Percentiles rank a stretch among this genome's conserved stretches.
These are phyloP conservation scores for Aphidius colemani DNA, from an alignment of 2,888 invertebrate genomes.

Conservation along the genomic window DNA sequence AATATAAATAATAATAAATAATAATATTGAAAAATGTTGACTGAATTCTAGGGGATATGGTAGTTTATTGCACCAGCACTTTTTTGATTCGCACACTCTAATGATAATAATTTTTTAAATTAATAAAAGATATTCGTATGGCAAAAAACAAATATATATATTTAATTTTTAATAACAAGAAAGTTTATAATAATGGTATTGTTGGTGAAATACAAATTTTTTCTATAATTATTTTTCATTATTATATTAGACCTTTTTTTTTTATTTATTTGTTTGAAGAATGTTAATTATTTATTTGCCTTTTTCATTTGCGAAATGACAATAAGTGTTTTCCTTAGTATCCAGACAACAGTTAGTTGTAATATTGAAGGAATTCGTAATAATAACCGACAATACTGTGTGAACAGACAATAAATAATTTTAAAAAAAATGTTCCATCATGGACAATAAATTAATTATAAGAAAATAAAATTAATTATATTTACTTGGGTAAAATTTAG, in stretches of 20 bases:
- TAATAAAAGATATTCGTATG: slow-evolving; percentile 44
- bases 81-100: slow-evolving; percentile 52
- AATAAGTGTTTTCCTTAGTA: slow-evolving; percentile 54
- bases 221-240: not conserved
- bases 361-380: slow-evolving; percentile 40
- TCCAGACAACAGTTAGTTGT: slow-evolving; percentile 52
- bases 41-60: slow-evolving; percentile 55
- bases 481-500: slow-evolving; percentile 10
- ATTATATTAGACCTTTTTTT: slow-evolving; percentile 1
- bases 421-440: slow-evolving; percentile 53
- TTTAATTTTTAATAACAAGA: slow-evolving; percentile 29
- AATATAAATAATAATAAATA: slow-evolving; percentile 28
- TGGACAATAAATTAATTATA: slow-evolving; percentile 53
- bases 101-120: slow-evolving; percentile 47
- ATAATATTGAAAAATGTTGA: slow-evolving; percentile 47
- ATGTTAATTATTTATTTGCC: not conserved
- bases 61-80: slow-evolving; percentile 56
- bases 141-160: slow-evolving; percentile 42
- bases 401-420: slow-evolving; percentile 58
- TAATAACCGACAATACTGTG: slow-evolving; percentile 59
- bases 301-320: slow-evolving; percentile 31
- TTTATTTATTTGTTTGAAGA: not conserved
- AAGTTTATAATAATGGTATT: slow-evolving; percentile 40
- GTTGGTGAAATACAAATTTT: slow-evolving; percentile 38
- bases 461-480: slow-evolving; percentile 27